These are phyloP conservation scores for Notarius lentiginosus DNA, from an alignment of 2,113 vertebrate species.

Conservation along the genomic window DNA sequence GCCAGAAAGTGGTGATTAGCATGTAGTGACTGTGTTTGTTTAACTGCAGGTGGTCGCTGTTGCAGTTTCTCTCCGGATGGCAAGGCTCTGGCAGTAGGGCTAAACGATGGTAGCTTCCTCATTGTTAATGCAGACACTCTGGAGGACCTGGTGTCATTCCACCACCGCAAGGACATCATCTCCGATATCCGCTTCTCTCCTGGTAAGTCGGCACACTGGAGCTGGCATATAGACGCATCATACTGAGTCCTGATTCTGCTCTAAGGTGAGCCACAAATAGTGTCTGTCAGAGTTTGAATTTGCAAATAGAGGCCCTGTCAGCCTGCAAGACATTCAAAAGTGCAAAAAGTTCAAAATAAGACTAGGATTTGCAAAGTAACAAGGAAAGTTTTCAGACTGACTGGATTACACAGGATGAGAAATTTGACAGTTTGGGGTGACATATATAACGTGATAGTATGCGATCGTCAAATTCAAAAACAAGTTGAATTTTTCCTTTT, in stretches of 20 bases:
- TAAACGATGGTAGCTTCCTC: constrained; percentile 95
- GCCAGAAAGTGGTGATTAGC: neutral
- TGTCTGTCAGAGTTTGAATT: neutral
- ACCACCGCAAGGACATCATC: constrained; percentile 95
- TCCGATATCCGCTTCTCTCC: constrained; percentile 98
- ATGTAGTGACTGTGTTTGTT: neutral
- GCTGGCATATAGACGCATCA: neutral
- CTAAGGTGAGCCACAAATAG: constrained; percentile 30
- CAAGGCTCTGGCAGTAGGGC: constrained; percentile 92
- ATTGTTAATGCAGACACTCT: constrained; percentile 96
- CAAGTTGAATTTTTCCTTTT: neutral
- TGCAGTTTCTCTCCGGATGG: constrained; percentile 98
- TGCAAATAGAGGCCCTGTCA: neutral
- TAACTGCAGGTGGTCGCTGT: constrained; percentile 86
- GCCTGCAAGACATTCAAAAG: constrained; percentile 15
- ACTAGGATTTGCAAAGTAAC: neutral
- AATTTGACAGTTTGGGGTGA: neutral
- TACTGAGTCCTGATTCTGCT: constrained; percentile 18
- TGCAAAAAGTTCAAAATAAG: constrained; percentile 13
- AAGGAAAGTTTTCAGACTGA: neutral
- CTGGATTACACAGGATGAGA: neutral
- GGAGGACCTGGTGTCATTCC: constrained; percentile 97
- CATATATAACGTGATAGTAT: neutral
- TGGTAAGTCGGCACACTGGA: constrained; percentile 71
- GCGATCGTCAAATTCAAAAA: too few relatives aligned